Conservation (phyloP, 2,888 invertebrate species). For the Drosophila robusta region DNA sequence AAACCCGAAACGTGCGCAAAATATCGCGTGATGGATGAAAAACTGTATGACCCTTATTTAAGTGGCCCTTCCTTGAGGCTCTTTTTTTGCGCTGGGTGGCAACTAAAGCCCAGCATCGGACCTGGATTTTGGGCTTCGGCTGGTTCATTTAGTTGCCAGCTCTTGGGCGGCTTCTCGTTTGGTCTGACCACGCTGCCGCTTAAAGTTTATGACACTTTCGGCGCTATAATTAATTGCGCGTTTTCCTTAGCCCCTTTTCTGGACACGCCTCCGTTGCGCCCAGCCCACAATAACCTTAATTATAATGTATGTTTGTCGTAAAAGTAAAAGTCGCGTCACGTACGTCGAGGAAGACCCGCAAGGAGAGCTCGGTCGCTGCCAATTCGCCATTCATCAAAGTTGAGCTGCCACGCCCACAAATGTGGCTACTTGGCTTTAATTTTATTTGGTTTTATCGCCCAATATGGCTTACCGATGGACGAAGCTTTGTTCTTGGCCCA, state of each 20-base stretch:
- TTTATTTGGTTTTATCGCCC: slow-evolving; percentile 65
- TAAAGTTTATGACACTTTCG: slow-evolving; percentile 71
- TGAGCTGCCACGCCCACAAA: slow-evolving; percentile 43
- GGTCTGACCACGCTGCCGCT: slow-evolving; percentile 1
- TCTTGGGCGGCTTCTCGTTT: slow-evolving; percentile 37
- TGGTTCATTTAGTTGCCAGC: slow-evolving; percentile 60
- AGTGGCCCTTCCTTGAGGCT: slow-evolving; percentile 13
- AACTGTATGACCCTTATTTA: slow-evolving; percentile 47
- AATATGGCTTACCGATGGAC: slow-evolving; percentile 64
- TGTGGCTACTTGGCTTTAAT: slow-evolving; percentile 53
- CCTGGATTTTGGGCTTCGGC: slow-evolving; percentile 30
- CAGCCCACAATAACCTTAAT: slow-evolving; percentile 50
- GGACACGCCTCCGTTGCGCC: slow-evolving; percentile 30
- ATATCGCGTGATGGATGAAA: slow-evolving; percentile 38
- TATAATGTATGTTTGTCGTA: slow-evolving; percentile 74
- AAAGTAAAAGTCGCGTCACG: slow-evolving; percentile 74
- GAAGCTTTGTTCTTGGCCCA: slow-evolving; percentile 47
- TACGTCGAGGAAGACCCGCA: slow-evolving; percentile 33
- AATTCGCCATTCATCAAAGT: slow-evolving; percentile 47
- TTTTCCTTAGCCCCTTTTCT: slow-evolving; percentile 41
- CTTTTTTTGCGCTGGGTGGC: background rate
- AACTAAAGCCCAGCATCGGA: slow-evolving; percentile 16
- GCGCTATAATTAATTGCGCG: slow-evolving; percentile 69
- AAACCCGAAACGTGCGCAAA: slow-evolving; percentile 45
- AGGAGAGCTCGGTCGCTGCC: slow-evolving; percentile 13